Evolutionary conservation across 2,888 invertebrate species (phyloP), one percentile per base, ranked within the genome.

Genomic region (Syritta pipiens): DNA sequence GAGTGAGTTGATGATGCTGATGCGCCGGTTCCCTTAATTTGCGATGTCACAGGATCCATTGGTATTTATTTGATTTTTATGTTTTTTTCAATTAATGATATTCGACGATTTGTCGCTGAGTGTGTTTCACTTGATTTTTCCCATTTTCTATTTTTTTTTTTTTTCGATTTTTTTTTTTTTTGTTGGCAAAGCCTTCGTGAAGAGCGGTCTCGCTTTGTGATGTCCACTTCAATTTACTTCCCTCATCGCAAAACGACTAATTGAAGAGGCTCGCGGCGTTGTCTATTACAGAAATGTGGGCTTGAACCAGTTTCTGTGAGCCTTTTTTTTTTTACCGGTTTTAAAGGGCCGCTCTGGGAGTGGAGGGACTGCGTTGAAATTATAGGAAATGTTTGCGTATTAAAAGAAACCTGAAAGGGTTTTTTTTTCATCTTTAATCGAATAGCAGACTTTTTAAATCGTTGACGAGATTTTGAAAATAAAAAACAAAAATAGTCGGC

Each of bases 11-110:
- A n/a, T 44, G 17, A 9, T 9, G 17, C 9, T 24, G 40, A 17
- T 37, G 37, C 37, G 63, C 19, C 24, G 37, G 53, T 20, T 53
- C 55, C 59, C 32, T 79, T 62, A 74, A 67, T 67, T 67, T 67
- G 55, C 67, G 14, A n/a, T 17, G 48, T 68, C 53, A 49, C 49
- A 57, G 79, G 57, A 79, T 79, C 74, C 74, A 62, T 74, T 72
- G 60, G 74, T 30, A 62, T 40, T 79, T 68, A 74, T 79, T 79
- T 79, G 74, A 74, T 79, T 79, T 62, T 79, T 74, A 79, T 79
- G 79, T 53, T 72, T 79, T 69, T 79, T 79, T 67, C 67, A 79
- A 74, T 79, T 67, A 79, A 74, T 79, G 79, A 67, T 60, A 24
- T 57, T 62, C 68, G 62, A 17, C 74, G 79, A 74, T 79, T 74